These are phyloP conservation scores for Actinia equina DNA, from an alignment of 64 coral and sea anemone species.

Conservation along the genomic window DNA sequence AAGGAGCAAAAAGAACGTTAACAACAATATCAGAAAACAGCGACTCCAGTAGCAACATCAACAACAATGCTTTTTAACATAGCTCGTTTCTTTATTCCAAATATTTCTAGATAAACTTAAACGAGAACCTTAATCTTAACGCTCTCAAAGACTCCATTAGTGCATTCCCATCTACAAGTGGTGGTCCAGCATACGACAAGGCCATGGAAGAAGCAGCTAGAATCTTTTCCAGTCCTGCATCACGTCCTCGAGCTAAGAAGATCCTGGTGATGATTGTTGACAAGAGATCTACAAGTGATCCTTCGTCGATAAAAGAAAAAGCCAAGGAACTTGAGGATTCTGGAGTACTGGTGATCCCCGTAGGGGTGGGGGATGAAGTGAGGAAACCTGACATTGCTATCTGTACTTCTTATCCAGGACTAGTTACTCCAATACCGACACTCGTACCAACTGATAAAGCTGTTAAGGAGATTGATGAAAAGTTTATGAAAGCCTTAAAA, in stretches of 20 bases:
- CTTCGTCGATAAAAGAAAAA: neutral
- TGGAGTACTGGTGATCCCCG: constrained; percentile 2
- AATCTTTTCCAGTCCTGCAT: constrained; percentile 13
- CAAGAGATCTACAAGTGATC: constrained; percentile 24
- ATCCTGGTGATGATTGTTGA: constrained; percentile 46
- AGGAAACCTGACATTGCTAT: constrained; percentile 13
- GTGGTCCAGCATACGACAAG: constrained; percentile 49
- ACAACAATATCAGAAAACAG: no score
- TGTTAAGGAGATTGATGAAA: neutral
- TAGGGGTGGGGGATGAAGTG: constrained; percentile 10
- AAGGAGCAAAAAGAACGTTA: no score
- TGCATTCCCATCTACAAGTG: neutral
- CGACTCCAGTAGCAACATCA: no score
- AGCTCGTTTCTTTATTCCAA: neutral
- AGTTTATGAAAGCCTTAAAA: neutral
- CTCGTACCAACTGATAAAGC: neutral
- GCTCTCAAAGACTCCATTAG: neutral
- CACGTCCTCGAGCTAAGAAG: constrained; percentile 63
- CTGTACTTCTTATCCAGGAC: neutral
- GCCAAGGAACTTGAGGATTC: neutral
- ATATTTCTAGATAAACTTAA: neutral
- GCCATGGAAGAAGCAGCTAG: constrained; percentile 41
- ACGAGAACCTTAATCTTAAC: neutral
- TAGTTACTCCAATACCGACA: neutral
- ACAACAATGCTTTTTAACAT: no score